phyloP scores from a whole-genome alignment of 2,888 invertebrate species.

The Anticlea derivata region DNA sequence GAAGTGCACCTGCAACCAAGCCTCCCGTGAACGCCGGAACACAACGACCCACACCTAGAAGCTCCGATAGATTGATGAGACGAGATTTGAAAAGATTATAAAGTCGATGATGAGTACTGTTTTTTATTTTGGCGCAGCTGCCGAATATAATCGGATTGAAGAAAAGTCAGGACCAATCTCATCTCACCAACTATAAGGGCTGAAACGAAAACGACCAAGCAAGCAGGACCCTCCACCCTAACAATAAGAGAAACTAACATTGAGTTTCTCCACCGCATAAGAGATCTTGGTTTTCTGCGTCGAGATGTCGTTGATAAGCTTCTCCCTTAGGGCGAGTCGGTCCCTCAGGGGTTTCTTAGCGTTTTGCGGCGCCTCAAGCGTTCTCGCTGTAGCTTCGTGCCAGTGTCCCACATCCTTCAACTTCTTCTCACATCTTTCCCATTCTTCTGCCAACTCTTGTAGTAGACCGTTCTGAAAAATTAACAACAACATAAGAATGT shows the following conservation, averaged over 20 bases:
- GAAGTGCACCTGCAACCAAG: conserved; percentile 89
- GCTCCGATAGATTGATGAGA: background rate
- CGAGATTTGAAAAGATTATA: background rate
- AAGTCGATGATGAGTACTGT: too few species aligned
- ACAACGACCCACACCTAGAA: background rate
- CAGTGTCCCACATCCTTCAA: conserved; percentile 94
- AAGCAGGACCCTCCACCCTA: conserved; percentile 1
- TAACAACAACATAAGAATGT: conserved; percentile 23
- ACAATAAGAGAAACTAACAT: conserved; percentile 82
- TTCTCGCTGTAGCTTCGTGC: conserved; percentile 93
- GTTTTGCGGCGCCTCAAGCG: conserved; percentile 91
- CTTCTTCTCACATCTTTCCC: conserved; percentile 98
- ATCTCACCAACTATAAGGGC: conserved; percentile 2
- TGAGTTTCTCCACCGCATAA: conserved; percentile 94
- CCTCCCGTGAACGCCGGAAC: background rate
- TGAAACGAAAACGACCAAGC: background rate
- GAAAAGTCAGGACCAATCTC: background rate
- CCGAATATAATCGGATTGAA: too few species aligned
- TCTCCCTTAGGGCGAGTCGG: conserved; percentile 93
- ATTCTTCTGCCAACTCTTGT: conserved; percentile 96
- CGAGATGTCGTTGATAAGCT: conserved; percentile 92
- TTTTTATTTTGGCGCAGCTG: too few species aligned
- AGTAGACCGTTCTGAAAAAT: conserved; percentile 90
- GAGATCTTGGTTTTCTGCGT: conserved; percentile 95
- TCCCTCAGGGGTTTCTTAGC: conserved; percentile 95